Evolutionary conservation across 2,888 invertebrate genomes (phyloP).

Genomic region (Leucoptera coffeella): DNA sequence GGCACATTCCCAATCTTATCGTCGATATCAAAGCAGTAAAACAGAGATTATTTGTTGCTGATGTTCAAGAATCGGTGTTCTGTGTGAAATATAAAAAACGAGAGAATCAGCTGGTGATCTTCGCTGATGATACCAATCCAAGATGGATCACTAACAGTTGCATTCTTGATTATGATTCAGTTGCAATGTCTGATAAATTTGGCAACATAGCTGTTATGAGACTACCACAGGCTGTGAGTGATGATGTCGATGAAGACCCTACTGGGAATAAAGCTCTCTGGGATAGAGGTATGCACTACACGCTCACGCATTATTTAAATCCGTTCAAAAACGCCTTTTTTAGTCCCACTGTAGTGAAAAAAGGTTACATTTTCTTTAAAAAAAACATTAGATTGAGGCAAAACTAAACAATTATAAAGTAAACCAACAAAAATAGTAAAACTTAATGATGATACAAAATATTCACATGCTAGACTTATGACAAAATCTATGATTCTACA

Average conservation of each 20-base stretch:
- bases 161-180: conserved; percentile 92
- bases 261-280: conserved; percentile 97
- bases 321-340: not conserved
- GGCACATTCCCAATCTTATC: conserved; percentile 93
- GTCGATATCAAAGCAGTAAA: conserved; percentile 92
- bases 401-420: not conserved
- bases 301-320: conserved; percentile 1
- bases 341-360: too few species aligned
- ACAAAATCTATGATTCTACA: too few species aligned
- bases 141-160: conserved; percentile 90
- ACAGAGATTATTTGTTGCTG: conserved; percentile 89
- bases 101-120: conserved; percentile 96
- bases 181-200: conserved; percentile 96
- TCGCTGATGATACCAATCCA: conserved; percentile 97
- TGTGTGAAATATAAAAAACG: conserved; percentile 90
- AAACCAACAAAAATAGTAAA: too few species aligned
- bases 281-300: conserved; percentile 60
- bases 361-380: too few species aligned
- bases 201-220: conserved; percentile 91
- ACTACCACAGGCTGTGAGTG: conserved; percentile 84
- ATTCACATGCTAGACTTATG: conserved; percentile 55
- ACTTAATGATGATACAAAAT: conserved; percentile 30
- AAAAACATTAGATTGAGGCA: too few species aligned
- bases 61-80: conserved; percentile 95
- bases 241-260: conserved; percentile 99